Conservation (phyloP, 2,888 invertebrate species). For the Drosophila cognata region DNA sequence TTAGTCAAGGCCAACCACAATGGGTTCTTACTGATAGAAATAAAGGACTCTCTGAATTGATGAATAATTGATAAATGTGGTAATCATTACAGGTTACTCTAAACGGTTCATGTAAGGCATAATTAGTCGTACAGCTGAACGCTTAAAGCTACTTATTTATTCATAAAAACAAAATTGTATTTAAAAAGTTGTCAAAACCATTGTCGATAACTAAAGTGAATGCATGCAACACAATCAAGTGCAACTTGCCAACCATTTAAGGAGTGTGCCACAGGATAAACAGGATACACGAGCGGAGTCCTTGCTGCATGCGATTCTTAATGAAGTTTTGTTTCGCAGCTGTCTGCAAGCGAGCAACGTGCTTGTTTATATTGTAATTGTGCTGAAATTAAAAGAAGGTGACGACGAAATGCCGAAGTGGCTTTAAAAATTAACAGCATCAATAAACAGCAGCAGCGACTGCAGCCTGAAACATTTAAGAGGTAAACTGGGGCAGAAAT, state of each 20-base stretch:
- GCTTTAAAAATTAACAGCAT: slow-evolving; percentile 70
- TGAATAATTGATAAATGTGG: background rate
- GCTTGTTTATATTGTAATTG: slow-evolving; percentile 58
- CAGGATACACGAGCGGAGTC: slow-evolving; percentile 7
- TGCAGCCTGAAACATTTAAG: slow-evolving; percentile 10
- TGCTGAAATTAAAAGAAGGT: slow-evolving; percentile 56
- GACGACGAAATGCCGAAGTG: slow-evolving; percentile 40
- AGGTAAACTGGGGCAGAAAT: background rate
- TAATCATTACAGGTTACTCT: background rate
- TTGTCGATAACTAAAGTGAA: background rate
- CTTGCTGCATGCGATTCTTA: slow-evolving; percentile 34
- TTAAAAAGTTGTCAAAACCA: background rate
- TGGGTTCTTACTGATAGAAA: background rate
- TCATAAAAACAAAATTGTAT: background rate
- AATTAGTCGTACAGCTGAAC: too few relatives aligned
- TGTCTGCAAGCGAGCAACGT: slow-evolving; percentile 24
- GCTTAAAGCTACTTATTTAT: background rate
- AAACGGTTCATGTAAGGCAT: background rate
- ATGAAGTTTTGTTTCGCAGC: slow-evolving; percentile 39
- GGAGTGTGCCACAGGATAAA: background rate
- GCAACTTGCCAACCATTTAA: background rate
- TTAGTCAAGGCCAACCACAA: background rate
- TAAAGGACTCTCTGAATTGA: background rate
- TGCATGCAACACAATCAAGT: background rate
- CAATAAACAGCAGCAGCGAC: slow-evolving; percentile 46